Evolutionary conservation across 2,797 vertebrate genomes (phyloP), one percentile per base, ranked within the genome.

Genomic region (Dallia pectoralis): DNA sequence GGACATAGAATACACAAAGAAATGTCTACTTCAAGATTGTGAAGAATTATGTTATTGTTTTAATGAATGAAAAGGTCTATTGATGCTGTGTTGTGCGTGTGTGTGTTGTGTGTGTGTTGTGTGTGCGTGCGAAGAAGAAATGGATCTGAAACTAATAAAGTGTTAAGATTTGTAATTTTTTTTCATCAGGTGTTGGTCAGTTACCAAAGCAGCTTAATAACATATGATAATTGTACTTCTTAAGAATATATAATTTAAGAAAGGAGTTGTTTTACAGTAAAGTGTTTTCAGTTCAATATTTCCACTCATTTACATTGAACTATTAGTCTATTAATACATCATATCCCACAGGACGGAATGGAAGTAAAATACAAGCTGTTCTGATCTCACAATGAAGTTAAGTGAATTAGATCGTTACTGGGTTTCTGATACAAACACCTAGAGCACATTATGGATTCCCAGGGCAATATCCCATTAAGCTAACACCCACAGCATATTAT

Each of bases 101-200:
- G 12, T 48, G 47, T 14, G 16, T 16, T 11, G 2, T 16, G 40
- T 44, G 40, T 44, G 40, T 44, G 40, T 7, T 14, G 47, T 48
- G 11, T 48, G 47, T 48, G 14, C 16, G 12, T 48, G 47, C 16
- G 47, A 3, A 14, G 14, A 53, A 53, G 19, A 19, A 4, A 77
- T 76, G n/a, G 32, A 76, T 36, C 72, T 16, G 40, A 72, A 36
- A 49, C 72, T 63, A 9, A 44, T 16, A 9, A 9, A 22, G 61
- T 32, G 29, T 81, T 81, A 77, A 77, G 70, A 70, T 2, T 36
- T 4, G 81, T 83, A 85, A 86, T 87, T 83, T 82, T 77, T 32
- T 36, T 66, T 36, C n/a, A 19, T 66, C 16, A 25, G 51, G n/a
- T 64, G 4, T 6, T 63, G 14, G 25, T 63, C 30, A 16, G 33